Evolutionary conservation across 2,888 invertebrate species (phyloP), one percentile per base, ranked within the genome.

Genomic region (Cheilosia impressa): DNA sequence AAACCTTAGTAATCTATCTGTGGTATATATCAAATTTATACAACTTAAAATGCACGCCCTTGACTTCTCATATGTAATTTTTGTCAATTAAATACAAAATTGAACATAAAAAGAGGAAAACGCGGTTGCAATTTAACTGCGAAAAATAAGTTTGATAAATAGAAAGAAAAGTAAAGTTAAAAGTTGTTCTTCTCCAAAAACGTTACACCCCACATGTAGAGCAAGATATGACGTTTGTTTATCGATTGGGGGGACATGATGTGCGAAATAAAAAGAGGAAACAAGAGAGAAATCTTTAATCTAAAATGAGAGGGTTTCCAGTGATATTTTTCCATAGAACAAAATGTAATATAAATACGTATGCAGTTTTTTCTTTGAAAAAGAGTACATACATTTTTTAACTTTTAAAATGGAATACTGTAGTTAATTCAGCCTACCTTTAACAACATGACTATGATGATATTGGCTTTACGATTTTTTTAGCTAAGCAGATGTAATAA

Each of bases 151-250:
- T 5, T 17, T 45, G 0, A 7, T 4, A 52, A 52, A 50, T 13
- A 10, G 4, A 50, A 22, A 22, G 10, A 19, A 50, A 22, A 22
- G 6, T 22, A 2, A 17, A 17, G n/a, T 17, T 17, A 2, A 47
- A 47, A 6, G 19, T 47, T 47, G 10, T 47, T 45, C 4, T 41
- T 58, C 22, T 43, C 31, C 58, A 4, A 31, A 47, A 17, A 78
- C 13, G 43, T 38, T 73, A 73, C 78, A 73, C 65, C 79, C 73
- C 77, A 71, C 77, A 82, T 72, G 77, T 78, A 65, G 55, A 82
- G 60, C 34, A 55, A 17, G 57, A 63, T 9, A 68, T 79, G 78
- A 83, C 73, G 68, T 79, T 79, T 79, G 6, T 45, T 68, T 79
- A 83, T 83, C 73, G 83, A 83, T 83, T 73, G 31, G 52, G 55